Conservation (phyloP, 2,888 invertebrate species). For the Pheosia gnoma region DNA sequence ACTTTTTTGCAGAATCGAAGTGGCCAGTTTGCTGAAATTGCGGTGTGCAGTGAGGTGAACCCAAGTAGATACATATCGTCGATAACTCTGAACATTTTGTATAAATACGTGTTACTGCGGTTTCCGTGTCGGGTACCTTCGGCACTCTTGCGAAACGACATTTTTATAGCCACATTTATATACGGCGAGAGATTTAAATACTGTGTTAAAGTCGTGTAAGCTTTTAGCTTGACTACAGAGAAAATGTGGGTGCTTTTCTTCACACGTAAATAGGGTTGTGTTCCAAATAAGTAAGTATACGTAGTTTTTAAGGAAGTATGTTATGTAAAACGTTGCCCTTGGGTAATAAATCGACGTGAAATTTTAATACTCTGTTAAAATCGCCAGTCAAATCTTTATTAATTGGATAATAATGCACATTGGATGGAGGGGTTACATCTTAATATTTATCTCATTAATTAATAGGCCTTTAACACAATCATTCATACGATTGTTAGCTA, state of each 20-base stretch:
- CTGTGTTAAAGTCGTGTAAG: background rate
- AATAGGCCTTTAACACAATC: background rate
- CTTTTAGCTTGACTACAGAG: background rate
- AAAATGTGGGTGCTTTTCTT: slow-evolving; percentile 1
- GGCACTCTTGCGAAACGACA: background rate
- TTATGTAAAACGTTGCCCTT: too few species aligned
- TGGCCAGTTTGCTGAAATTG: background rate
- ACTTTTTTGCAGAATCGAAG: background rate
- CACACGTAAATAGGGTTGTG: background rate
- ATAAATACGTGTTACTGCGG: slow-evolving; percentile 4
- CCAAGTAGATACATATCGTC: slow-evolving; percentile 11
- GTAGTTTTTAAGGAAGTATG: too few species aligned
- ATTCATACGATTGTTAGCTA: background rate
- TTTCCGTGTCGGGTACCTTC: slow-evolving; percentile 2
- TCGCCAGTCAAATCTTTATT: too few species aligned
- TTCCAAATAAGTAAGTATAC: background rate
- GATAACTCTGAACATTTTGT: slow-evolving; percentile 10
- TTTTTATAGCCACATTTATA: slow-evolving; percentile 2
- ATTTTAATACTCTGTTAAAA: background rate
- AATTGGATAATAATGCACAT: too few species aligned
- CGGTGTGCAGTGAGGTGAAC: background rate
- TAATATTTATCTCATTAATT: background rate
- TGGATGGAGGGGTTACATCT: too few species aligned
- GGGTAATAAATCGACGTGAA: background rate
- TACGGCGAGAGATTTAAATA: background rate